A percentile compares a stretch with the other conserved stretches of the same genome.
Conservation (phyloP, 2,797 vertebrate species). For the Pempheris klunzingeri region DNA sequence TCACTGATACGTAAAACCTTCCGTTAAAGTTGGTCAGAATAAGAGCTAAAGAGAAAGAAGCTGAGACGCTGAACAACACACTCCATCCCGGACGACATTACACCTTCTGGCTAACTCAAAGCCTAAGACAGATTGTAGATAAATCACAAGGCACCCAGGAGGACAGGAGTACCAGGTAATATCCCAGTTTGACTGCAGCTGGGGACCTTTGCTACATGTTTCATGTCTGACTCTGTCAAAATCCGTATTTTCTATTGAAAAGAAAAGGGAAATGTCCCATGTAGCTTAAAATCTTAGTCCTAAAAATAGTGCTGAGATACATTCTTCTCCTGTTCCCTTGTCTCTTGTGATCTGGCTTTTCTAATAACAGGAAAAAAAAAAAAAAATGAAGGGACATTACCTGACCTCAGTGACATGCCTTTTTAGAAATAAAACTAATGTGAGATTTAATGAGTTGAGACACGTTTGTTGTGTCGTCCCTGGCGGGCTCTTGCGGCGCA, state of each 20-base stretch:
- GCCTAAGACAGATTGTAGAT: too few species aligned
- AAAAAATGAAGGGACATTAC: neutral
- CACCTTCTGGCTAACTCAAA: neutral
- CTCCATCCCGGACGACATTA: fast-evolving
- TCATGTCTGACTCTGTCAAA: neutral
- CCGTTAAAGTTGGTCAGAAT: neutral
- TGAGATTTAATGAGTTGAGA: constrained; percentile 36
- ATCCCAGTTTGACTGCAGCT: neutral
- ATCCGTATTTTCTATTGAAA: constrained; percentile 1
- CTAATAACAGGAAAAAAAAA: neutral
- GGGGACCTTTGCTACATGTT: neutral
- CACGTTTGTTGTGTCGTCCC: constrained; percentile 49
- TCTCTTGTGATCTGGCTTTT: constrained; percentile 13
- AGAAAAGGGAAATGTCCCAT: neutral
- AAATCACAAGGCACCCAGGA: neutral
- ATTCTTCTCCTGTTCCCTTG: neutral
- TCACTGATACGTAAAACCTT: too few species aligned
- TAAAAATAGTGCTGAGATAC: neutral
- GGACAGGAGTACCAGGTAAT: neutral
- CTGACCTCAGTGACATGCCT: neutral
- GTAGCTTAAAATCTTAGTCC: neutral
- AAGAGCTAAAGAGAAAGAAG: neutral
- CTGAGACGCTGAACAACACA: neutral
- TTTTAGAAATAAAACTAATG: constrained; percentile 25
- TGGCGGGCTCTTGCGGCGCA: constrained; percentile 6